Conservation (phyloP, 2,113 vertebrate species). For the Microcebus lehilahytsara region DNA sequence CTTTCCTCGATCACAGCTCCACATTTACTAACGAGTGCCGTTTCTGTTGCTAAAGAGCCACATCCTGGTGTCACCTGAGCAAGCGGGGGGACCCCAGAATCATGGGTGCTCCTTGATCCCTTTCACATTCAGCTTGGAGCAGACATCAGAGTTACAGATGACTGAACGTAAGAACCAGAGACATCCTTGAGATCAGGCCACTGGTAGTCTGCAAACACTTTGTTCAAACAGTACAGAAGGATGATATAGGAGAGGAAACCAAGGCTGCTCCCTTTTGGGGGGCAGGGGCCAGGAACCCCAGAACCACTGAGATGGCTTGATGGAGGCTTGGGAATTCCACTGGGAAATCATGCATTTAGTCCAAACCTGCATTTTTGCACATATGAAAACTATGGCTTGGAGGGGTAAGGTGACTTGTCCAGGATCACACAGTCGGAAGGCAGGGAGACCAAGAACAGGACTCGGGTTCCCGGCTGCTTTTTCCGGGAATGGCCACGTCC, state of each 20-base stretch:
- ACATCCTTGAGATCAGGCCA: not conserved
- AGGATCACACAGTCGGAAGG: not conserved
- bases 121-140: not conserved
- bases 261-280: not conserved
- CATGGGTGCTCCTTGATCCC: not conserved
- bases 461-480: not conserved
- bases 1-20: not conserved
- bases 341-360: not conserved
- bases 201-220: not conserved
- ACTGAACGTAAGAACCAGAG: not conserved
- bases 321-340: not conserved
- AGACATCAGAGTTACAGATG: not conserved
- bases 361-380: not conserved
- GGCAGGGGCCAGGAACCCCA: not conserved
- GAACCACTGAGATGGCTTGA: not conserved
- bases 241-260: not conserved
- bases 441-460: not conserved
- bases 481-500: not conserved
- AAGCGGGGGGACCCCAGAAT: not conserved
- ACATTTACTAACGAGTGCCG: accelerated
- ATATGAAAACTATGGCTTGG: not conserved
- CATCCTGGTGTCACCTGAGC: not conserved
- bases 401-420: not conserved
- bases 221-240: not conserved
- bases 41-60: not conserved